Base-by-base conservation (phyloP, 1,140 invertebrate genomes). In the Panulirus ornatus region DNA sequence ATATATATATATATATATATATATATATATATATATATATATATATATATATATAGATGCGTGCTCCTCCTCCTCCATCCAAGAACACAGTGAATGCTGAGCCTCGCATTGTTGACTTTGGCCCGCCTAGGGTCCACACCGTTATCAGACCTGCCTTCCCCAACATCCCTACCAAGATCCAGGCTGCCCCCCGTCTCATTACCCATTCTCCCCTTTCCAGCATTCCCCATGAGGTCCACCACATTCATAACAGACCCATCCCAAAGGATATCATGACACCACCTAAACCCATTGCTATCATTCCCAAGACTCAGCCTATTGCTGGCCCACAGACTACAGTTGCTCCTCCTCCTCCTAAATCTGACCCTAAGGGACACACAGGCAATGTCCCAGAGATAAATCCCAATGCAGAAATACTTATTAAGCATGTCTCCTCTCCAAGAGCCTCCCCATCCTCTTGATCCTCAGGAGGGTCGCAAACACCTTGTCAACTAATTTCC, bases 401-500 rank as follows among this genome's bases (percentile, higher is more conserved):
- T 34, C 34, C 66, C 19, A 81, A 89, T 0, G 88, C 88, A 0
- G 88, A 89, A 70, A 75, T 84, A 3, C 22, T 89, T 34, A 19
- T 79, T 54, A 63, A 36, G 22, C 83, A 66, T 30, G 14, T 22
- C 70, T 47, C 42, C 38, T 22, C 47, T 11, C 82, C 36, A 81
- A 19, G 51, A n/a, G 36, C n/a, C n/a, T n/a, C n/a, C n/a, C n/a
- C n/a, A n/a, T n/a, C 83, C 83, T 44, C 71, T 8, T 30, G n/a
- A 22, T 16, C 54, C 38, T 1, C 71, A 66, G 2, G 2, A 34
- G 27, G 63, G 22, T 14, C 88, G 88, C 42, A 83, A 76, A 27
- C 88, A 89, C 44, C 88, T 89, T 22, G 79, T 89, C 40, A 89
- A 76, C 66, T 89, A 89, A 89, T 66, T 22, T 22, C 0, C 19